Conservation (phyloP, 2,113 vertebrate genomes). For the Lampris incognitus region DNA sequence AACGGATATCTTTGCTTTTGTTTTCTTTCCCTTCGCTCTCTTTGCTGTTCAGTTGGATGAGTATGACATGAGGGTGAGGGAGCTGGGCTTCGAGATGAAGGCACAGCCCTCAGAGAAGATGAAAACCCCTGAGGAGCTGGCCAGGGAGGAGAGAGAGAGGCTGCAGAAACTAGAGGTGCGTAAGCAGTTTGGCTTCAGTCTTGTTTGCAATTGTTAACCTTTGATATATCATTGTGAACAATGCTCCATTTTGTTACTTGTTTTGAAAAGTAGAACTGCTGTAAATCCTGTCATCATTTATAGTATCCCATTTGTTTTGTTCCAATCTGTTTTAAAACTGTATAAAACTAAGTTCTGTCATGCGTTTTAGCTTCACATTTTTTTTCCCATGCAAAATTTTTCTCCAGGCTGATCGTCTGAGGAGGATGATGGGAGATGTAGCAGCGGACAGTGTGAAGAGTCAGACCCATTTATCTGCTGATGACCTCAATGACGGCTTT, state of each 20-base stretch:
- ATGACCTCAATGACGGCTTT: slow-evolving; percentile 93
- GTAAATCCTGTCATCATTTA: no score
- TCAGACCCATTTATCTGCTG: slow-evolving; percentile 87
- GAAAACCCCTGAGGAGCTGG: slow-evolving; percentile 92
- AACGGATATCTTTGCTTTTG: background rate
- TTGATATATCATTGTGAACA: no score
- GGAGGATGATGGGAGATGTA: slow-evolving; percentile 89
- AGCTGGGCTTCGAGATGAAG: slow-evolving; percentile 98
- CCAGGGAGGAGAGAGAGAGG: slow-evolving; percentile 86
- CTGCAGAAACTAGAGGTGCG: slow-evolving; percentile 90
- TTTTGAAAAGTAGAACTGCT: no score
- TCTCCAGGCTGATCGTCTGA: slow-evolving; percentile 88
- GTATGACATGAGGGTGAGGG: slow-evolving; percentile 93
- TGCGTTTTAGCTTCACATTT: no score
- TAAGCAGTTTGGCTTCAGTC: background rate
- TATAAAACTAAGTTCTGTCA: no score
- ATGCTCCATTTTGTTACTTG: no score
- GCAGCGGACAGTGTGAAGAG: slow-evolving; percentile 57
- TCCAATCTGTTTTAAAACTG: background rate
- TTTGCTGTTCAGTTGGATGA: slow-evolving; percentile 84
- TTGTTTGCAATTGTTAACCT: background rate
- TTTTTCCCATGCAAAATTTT: background rate
- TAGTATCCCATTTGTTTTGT: background rate
- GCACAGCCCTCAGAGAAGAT: slow-evolving; percentile 92
- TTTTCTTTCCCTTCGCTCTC: background rate